phyloP scores from a whole-genome alignment of 2,797 vertebrate genomes.

The Melanogrammus aeglefinus region DNA sequence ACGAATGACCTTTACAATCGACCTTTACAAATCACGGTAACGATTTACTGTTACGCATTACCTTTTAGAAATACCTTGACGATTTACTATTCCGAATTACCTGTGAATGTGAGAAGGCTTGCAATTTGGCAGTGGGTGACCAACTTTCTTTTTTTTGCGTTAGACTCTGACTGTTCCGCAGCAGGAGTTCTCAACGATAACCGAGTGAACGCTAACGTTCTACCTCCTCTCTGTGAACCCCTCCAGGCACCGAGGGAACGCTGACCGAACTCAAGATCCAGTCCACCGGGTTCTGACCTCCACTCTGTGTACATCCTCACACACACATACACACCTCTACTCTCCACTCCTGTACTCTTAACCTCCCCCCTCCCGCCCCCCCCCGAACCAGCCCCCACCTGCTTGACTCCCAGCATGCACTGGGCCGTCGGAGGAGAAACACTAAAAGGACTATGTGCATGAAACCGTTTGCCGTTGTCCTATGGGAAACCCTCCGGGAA shows the following conservation, averaged over 20 bases:
- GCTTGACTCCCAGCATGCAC: constrained; percentile 57
- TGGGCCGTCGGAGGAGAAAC: constrained; percentile 25
- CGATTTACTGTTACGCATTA: no score
- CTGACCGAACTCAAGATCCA: constrained; percentile 62
- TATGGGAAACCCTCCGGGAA: no score
- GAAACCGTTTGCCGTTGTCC: background rate
- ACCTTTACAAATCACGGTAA: no score
- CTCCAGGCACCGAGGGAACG: constrained; percentile 61
- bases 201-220: background rate
- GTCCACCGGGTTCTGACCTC: constrained; percentile 75
- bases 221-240: background rate
- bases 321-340: constrained; percentile 7
- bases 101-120: no score
- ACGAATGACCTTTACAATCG: no score
- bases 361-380: background rate
- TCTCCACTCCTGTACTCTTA: constrained; percentile 19
- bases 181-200: background rate
- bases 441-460: background rate
- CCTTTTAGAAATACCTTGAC: no score
- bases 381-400: constrained; percentile 25
- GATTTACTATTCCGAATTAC: no score
- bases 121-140: no score
- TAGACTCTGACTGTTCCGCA: background rate
- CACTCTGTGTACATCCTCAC: constrained; percentile 5
- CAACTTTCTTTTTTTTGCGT: no score